phyloP scores from a whole-genome alignment of 1,140 invertebrate species.

The Amphibalanus amphitrite region DNA sequence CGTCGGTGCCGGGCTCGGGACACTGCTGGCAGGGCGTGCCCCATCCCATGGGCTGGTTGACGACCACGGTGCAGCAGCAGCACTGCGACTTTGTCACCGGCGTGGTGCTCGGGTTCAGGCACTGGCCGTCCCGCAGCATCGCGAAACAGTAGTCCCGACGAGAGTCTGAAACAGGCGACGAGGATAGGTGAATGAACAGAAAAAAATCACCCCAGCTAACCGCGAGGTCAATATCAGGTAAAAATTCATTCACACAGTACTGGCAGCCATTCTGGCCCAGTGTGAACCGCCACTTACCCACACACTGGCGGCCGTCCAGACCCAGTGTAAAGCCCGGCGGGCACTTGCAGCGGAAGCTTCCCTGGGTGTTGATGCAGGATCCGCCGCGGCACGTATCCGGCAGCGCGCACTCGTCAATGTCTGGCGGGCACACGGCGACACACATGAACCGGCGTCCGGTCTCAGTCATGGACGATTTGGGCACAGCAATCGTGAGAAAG shows the following conservation, averaged over 20 bases:
- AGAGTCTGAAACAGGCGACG: conserved; percentile 50
- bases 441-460: background rate
- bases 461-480: too few species aligned
- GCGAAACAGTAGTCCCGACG: conserved; percentile 66
- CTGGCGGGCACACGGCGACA: conserved; percentile 26
- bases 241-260: too few species aligned
- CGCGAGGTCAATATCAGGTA: too few species aligned
- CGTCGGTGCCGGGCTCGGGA: conserved; percentile 45
- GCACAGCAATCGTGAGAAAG: too few species aligned
- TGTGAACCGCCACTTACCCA: too few species aligned
- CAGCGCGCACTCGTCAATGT: conserved; percentile 67
- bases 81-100: conserved; percentile 68
- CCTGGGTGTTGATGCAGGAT: conserved; percentile 44
- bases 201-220: too few species aligned
- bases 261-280: too few species aligned
- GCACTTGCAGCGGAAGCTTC: conserved; percentile 60
- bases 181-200: too few species aligned
- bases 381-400: conserved; percentile 63
- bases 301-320: conserved; percentile 48
- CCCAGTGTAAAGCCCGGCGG: conserved; percentile 51
- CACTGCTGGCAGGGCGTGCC: conserved; percentile 61
- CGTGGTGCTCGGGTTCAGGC: conserved; percentile 50
- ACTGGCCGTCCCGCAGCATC: conserved; percentile 47
- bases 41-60: conserved; percentile 56
- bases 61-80: conserved; percentile 58